Conservation (phyloP, 1,140 invertebrate genomes). For the Polypedilum vanderplanki region DNA sequence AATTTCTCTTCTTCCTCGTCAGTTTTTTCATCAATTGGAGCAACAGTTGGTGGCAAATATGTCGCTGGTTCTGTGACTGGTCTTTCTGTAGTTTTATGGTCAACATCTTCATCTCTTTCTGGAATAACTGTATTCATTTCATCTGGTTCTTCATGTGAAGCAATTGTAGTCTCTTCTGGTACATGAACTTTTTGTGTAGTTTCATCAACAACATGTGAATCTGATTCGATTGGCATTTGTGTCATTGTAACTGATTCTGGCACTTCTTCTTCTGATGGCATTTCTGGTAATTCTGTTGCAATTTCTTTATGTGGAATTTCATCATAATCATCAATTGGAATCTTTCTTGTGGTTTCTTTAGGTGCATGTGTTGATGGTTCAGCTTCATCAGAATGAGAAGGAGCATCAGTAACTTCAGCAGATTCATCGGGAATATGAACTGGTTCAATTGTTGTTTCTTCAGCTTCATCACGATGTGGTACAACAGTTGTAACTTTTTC, state of each 20-base stretch:
- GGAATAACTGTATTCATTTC: constrained; percentile 21
- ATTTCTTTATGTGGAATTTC: constrained; percentile 29
- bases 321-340: not conserved
- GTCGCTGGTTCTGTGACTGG: constrained; percentile 25
- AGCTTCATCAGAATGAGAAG: not conserved
- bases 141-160: constrained; percentile 26
- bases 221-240: constrained; percentile 21
- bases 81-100: too few species aligned
- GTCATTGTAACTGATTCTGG: constrained; percentile 27
- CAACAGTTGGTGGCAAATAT: constrained; percentile 22
- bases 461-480: too few species aligned
- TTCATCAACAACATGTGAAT: not conserved
- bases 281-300: constrained; percentile 29
- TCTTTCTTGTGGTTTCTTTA: not conserved
- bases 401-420: constrained; percentile 19
- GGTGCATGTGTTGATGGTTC: constrained; percentile 5
- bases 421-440: not conserved
- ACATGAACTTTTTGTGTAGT: not conserved
- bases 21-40: constrained; percentile 22
- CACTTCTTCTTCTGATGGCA: constrained; percentile 24
- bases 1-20: constrained; percentile 30
- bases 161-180: not conserved
- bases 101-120: constrained; percentile 27
- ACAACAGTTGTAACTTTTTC: too few species aligned
- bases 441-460: constrained; percentile 32